Evolutionary conservation across 2,113 vertebrate genomes (phyloP), one percentile per base, ranked within the genome.

Genomic region (Gobius niger): DNA sequence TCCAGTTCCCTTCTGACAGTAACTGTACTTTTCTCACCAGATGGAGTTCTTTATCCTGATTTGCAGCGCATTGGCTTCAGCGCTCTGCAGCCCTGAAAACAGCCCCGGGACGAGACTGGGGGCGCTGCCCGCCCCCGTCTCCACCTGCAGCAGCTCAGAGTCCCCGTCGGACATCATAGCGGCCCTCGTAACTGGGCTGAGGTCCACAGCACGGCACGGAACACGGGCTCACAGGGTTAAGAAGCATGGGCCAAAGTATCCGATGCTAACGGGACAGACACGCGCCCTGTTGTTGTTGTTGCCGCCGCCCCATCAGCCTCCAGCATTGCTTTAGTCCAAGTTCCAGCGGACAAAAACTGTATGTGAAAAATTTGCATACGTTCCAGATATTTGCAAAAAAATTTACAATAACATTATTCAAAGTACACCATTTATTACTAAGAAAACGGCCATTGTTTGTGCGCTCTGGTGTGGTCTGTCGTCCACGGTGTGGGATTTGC

Each of bases 11-110:
- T 34, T 34, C 24, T 34, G 24, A 34, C 24, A 34, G 24, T 34
- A 34, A 34, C 24, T 34, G 24, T 34, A 34, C 24, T 34, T 14
- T 80, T 46, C 86, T 95, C 90, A 97, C 96, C 96, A 96, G 94
- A 98, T 97, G 83, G 95, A 97, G 92, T 93, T 96, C 89, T 95
- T 95, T 91, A 98, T 97, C 92, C 95, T 91, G 89, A 94, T 93
- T 91, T 96, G 95, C 92, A 98, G 91, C 72, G 94, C 94, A 72
- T 86, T 93, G 89, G 94, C 95, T 84, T 97, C 96, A 11, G 92
- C 84, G 72, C 94, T 94, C 72, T 95, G 94, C 91, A 96, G 90
- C 90, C 94, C 95, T 46, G 95, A 91, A 72, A 95, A 94, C 91
- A 96, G 90, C 90, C 94, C 95, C 44, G 95, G 92, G 74, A 95